Conservation (phyloP, 2,888 invertebrate genomes). For the Steinernema carpocapsae region DNA sequence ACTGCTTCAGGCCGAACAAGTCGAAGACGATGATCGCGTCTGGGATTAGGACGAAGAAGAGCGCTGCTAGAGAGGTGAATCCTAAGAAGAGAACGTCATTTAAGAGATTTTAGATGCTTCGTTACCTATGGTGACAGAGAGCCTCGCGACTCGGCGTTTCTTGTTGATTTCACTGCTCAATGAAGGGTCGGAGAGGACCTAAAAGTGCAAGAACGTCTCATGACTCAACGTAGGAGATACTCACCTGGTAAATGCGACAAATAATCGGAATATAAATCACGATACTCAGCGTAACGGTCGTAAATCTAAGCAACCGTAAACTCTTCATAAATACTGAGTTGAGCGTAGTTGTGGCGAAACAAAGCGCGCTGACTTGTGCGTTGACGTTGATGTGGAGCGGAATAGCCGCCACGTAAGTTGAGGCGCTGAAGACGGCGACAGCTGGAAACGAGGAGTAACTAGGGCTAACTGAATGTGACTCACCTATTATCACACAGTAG, state of each 20-base stretch:
- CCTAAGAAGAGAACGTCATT: no score
- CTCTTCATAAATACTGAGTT: slow-evolving; percentile 1
- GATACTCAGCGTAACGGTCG: slow-evolving; percentile 12
- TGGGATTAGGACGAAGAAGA: neutral
- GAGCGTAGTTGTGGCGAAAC: slow-evolving; percentile 9
- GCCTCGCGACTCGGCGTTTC: neutral
- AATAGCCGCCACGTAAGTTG: neutral
- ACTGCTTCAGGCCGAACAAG: slow-evolving; percentile 13
- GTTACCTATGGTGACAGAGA: slow-evolving; percentile 5
- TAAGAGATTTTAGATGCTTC: no score
- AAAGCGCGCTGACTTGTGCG: neutral
- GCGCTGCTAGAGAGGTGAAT: slow-evolving; percentile 8
- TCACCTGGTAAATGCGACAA: neutral
- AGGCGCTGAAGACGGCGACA: neutral
- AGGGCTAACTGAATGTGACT: neutral
- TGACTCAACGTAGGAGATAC: neutral
- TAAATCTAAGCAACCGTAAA: neutral
- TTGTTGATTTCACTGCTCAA: neutral
- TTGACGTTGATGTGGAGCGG: neutral
- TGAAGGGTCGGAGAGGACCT: neutral
- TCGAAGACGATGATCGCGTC: slow-evolving; percentile 18
- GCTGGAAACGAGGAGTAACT: neutral
- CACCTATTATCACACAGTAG: neutral
- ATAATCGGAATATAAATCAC: neutral
- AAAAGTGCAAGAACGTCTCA: neutral